Evolutionary conservation across 2,888 invertebrate genomes (phyloP), one percentile per base, ranked within the genome.

Genomic region (Apamea epomidion): DNA sequence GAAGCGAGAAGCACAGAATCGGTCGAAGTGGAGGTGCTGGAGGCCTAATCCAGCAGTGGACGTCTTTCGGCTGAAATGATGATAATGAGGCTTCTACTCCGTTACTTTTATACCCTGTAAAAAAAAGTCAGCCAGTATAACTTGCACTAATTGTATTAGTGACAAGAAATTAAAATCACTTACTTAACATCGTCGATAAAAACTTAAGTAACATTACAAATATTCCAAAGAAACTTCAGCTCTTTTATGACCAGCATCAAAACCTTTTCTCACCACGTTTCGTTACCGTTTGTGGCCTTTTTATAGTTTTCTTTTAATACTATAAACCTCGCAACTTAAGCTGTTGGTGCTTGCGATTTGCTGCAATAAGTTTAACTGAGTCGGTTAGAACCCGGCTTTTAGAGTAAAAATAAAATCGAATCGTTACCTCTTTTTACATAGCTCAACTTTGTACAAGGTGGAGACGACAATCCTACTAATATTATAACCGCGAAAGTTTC

Each of bases 221-320:
- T 67, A 54, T 45, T 78, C 45, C 21, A 16, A 68, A 51, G 12
- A 29, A 84, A 62, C 51, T 67, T 29, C 18, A 54, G 32, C 32
- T 25, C 37, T 45, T 71, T 78, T 62, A 72, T 14, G 29, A 62
- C 16, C n/a, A 62, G 45, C 7, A 69, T 77, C 45, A 37, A 74
- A 79, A 85, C 21, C 37, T 74, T 70, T 69, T 85, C 67, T 51
- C 58, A 60, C 18, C 18, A 72, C 83, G 74, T 75, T 64, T 51
- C 16, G 42, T 51, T 60, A 29, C 29, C 18, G 48, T 73, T 73
- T 69, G 64, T 73, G 54, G 62, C 18, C 67, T 62, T 76, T 74
- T 69, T 70, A 64, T 37, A 76, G 42, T 60, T 83, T 70, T 81
- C 82, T 81, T 75, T 71, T 51, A 76, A 86, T 60, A 74, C 74